Evolutionary conservation across 1,140 invertebrate species (phyloP).

Genomic region (Archegozetes longisetosus): DNA sequence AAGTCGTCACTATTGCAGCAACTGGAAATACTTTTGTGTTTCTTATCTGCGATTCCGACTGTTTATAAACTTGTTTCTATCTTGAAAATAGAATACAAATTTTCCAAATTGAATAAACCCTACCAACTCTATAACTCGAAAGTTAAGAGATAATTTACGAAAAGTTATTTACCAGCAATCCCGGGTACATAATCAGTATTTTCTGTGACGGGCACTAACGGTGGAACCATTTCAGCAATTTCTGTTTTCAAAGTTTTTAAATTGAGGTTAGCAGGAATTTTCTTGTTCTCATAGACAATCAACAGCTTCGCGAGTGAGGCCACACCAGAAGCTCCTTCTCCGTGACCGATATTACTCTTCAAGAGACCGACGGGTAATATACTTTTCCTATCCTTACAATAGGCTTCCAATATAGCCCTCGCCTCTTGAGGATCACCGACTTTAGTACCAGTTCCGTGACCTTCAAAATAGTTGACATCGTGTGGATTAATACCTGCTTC

Average conservation of each 20-base stretch:
- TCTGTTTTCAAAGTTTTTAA: conserved; percentile 68
- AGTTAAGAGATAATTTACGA: neutral
- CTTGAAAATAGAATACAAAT: too few relatives aligned
- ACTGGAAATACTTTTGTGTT: too few relatives aligned
- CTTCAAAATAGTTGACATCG: conserved; percentile 75
- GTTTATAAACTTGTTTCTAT: too few relatives aligned
- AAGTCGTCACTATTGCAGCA: too few relatives aligned
- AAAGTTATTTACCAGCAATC: conserved; percentile 11
- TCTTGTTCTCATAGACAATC: conserved; percentile 68
- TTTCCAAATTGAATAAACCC: too few relatives aligned
- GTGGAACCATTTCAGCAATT: conserved; percentile 67
- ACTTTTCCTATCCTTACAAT: conserved; percentile 43
- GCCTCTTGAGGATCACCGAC: conserved; percentile 56
- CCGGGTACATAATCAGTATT: conserved; percentile 37
- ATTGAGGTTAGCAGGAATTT: conserved; percentile 79
- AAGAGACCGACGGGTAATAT: conserved; percentile 83
- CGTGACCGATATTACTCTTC: conserved; percentile 96
- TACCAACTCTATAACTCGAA: neutral
- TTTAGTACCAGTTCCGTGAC: conserved; percentile 83
- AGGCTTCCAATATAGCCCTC: conserved; percentile 60
- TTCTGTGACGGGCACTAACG: conserved; percentile 44
- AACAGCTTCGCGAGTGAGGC: conserved; percentile 73
- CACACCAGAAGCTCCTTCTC: conserved; percentile 75
- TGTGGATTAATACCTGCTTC: conserved; percentile 60
- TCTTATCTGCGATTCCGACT: too few relatives aligned